Percentiles rank a stretch among this genome's conserved stretches.
Conservation (phyloP, 2,113 vertebrate genomes). For the Anolis sagrei region DNA sequence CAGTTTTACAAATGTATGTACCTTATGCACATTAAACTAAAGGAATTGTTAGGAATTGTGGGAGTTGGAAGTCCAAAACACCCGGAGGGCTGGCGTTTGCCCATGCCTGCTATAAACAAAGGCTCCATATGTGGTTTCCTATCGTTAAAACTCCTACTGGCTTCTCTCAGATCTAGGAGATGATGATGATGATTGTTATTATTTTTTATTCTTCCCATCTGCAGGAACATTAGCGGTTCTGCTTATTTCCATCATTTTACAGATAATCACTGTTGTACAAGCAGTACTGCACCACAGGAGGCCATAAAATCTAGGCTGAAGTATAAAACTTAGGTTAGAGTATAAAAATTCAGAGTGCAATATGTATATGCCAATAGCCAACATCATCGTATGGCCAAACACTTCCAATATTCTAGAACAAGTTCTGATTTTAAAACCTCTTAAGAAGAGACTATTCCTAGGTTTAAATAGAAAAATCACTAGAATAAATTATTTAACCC, state of each 20-base stretch:
- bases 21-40: neutral
- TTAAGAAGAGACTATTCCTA: slow-evolving; percentile 32
- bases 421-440: slow-evolving; percentile 30
- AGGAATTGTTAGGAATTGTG: no score
- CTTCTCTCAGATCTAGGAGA: neutral
- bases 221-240: neutral
- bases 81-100: no score
- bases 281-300: neutral
- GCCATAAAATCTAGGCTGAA: neutral
- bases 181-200: neutral
- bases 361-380: neutral
- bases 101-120: no score
- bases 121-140: neutral
- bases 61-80: no score
- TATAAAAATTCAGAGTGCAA: slow-evolving; percentile 7
- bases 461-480: slow-evolving; percentile 4
- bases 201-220: neutral
- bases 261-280: neutral
- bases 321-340: neutral
- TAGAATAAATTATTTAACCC: slow-evolving; percentile 33
- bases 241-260: neutral
- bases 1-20: neutral
- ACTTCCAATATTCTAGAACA: neutral
- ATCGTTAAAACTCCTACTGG: neutral
- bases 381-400: neutral